phyloP scores from a whole-genome alignment of 2,797 vertebrate genomes.

The Halcyon leucocephala region DNA sequence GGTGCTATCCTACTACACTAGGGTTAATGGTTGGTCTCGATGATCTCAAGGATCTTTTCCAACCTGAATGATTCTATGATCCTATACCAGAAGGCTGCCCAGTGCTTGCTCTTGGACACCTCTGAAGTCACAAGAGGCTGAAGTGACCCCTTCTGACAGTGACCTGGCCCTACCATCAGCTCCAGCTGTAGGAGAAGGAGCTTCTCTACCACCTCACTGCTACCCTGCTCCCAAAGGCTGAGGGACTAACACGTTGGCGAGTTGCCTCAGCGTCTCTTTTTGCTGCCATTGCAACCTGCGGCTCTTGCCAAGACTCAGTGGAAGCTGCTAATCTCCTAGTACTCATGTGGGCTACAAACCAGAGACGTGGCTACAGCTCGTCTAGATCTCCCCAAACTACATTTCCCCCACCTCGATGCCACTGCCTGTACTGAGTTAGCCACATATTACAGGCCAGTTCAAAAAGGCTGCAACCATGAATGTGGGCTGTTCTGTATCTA shows the following conservation, averaged over 20 bases:
- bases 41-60: too few relatives aligned
- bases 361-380: not conserved
- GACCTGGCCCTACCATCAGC: not conserved
- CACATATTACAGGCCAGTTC: not conserved
- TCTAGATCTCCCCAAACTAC: not conserved
- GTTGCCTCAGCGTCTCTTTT: not conserved
- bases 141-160: not conserved
- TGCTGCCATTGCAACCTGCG: not conserved
- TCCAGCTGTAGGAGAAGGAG: not conserved
- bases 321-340: not conserved
- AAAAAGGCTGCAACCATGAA: not conserved
- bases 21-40: too few relatives aligned
- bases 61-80: too few relatives aligned
- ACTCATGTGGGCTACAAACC: not conserved
- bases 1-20: not conserved
- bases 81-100: not conserved
- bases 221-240: not conserved
- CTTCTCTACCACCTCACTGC: not conserved
- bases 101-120: not conserved
- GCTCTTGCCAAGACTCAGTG: not conserved
- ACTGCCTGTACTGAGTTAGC: not conserved
- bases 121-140: not conserved
- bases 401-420: too few relatives aligned
- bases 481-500: not conserved
- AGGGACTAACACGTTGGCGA: not conserved